Conservation (phyloP, 2,888 invertebrate genomes). For the Stenichneumon culpator region DNA sequence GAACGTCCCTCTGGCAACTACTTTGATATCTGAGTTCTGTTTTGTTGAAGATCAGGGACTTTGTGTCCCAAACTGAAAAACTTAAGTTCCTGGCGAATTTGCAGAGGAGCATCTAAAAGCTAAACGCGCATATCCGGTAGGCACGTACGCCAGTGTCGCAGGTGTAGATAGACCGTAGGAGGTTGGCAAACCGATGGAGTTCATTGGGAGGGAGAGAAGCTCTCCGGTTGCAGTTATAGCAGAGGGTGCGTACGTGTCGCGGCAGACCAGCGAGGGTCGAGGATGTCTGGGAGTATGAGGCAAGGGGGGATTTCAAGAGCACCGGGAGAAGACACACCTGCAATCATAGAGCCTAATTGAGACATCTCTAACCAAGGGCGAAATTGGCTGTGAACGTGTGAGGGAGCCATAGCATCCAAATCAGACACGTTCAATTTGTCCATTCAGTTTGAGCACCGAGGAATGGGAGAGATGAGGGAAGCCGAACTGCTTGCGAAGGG, state of each 20-base stretch:
- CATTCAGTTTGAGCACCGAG: slow-evolving; percentile 44
- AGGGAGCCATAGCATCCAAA: slow-evolving; percentile 47
- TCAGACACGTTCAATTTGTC: slow-evolving; percentile 69
- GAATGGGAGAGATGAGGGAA: slow-evolving; percentile 6
- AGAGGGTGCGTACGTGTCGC: slow-evolving; percentile 28
- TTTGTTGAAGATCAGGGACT: neutral
- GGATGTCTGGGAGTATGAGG: neutral
- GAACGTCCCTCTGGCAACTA: neutral
- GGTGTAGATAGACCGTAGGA: neutral
- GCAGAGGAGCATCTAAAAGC: neutral
- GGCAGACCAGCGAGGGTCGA: neutral
- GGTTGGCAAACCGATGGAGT: neutral
- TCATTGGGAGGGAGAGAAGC: neutral
- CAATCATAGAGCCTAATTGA: slow-evolving; percentile 73
- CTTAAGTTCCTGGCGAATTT: neutral
- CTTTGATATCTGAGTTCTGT: neutral
- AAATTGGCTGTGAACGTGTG: slow-evolving; percentile 74
- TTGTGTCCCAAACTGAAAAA: neutral
- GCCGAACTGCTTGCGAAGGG: neutral
- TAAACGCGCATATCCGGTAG: neutral
- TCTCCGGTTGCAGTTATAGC: neutral
- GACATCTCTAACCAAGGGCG: slow-evolving; percentile 72
- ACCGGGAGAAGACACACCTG: slow-evolving; percentile 50
- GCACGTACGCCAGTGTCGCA: neutral
- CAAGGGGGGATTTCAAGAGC: slow-evolving; percentile 3